Evolutionary conservation across 2,113 vertebrate genomes (phyloP), one percentile per base, ranked within the genome.

Genomic region (Rhinichthys klamathensis): DNA sequence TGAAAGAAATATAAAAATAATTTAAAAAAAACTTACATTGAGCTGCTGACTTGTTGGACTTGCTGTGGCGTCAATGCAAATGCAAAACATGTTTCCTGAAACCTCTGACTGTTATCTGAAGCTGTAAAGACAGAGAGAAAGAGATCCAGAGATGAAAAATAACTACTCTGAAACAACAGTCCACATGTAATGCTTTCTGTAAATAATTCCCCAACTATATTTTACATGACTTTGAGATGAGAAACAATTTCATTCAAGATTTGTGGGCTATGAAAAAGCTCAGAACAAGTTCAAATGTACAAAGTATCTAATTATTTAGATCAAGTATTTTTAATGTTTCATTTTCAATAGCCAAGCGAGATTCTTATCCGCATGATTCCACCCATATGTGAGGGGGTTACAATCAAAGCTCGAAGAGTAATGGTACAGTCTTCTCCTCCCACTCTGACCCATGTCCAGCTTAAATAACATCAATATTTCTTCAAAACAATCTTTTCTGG

Each of bases 11-110:
- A 35, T 54, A 51, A n/a, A n/a, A n/a, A 69, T 69, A 9, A 41
- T 9, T 30, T 30, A 30, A 30, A 30, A 30, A 41, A 41, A 2
- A 94, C 96, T 97, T 94, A 99, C 98, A 99, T 99, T 4, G 98
- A 99, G 87, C 97, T 98, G 95, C 98, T 99, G 95, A 99, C 99
- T 84, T 99, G 98, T 91, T 99, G 98, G 92, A 99, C 98, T 93
- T 99, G 98, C 88, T 99, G 98, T 13, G 98, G 98, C 38, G 98
- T 99, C 94, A 99, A 94, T 27, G 98, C 98, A 88, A 99, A 99
- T 2, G 98, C 97, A 84, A 99, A 99, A 94, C 98, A 99, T 38
- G 97, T 99, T 95, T 99, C 98, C 92, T 98, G 98, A 95, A 99
- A 99, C 38, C 98, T 95, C 95, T 99, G 98, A 91, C 97, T 99